Evolutionary conservation across 2,797 vertebrate genomes (phyloP), one percentile per base, ranked within the genome.

Genomic region (Acipenser ruthenus): DNA sequence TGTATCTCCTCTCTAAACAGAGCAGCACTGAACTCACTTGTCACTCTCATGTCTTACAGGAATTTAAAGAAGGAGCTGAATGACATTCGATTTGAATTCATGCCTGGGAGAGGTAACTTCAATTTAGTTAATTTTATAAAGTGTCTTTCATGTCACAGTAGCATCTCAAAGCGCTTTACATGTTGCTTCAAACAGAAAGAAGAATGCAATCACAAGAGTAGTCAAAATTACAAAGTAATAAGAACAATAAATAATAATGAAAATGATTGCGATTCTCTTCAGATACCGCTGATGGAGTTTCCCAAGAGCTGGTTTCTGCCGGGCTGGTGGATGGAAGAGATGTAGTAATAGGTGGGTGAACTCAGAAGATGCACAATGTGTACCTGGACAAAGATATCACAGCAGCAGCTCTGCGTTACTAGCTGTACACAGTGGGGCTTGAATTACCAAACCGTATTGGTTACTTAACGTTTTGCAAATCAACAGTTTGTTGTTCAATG

Each of bases 281-380:
- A 99, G 97, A 99, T 88, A 98, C 97, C 13, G 95, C 96, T 67
- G 96, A 99, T 13, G 97, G 96, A 0, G 96, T 99, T 70, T 99
- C 97, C 66, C 96, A 99, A 82, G 97, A 99, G 73, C 92, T 99
- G 74, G 97, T 98, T 82, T 96, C 95, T 63, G 97, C 97, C 10
- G 97, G 97, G 52, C 90, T 99, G 74, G 97, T 98, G 49, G 97
- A 99, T 56, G 96, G 96, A 77, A 93, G 89, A 83, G 96, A 99
- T 77, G 83, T 99, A 82, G 95, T 99, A 76, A 94, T 99, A 89
- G 97, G 97, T 99, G 84, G 88, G 84, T 74, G 6, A 65, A 48
- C 53, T n/a, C 15, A 10, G 3, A n/a, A 53, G 37, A 37, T 37
- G 37, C 37, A 37, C 37, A 37, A 37, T 37, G 37, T 37, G 4